phyloP scores from a whole-genome alignment of 2,113 vertebrate genomes.

The Bos indicus region DNA sequence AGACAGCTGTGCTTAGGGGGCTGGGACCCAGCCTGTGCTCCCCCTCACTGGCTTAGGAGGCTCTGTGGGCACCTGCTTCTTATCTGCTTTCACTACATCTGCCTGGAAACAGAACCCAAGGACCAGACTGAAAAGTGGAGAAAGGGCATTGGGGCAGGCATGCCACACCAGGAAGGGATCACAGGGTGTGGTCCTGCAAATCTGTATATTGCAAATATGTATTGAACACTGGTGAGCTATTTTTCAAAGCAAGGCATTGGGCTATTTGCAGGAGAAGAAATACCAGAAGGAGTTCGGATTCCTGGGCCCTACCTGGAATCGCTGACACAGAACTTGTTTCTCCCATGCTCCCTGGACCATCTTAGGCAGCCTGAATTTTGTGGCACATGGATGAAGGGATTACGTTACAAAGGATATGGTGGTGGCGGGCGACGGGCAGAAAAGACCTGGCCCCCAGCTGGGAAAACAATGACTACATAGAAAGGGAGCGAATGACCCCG shows the following conservation, averaged over 20 bases:
- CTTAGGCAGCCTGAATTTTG: too few relatives aligned
- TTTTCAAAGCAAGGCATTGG: background rate
- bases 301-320: background rate
- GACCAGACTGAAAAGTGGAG: background rate
- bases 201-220: background rate
- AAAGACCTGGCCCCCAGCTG: background rate
- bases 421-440: rapidly evolving
- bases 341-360: background rate
- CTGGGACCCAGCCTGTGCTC: background rate
- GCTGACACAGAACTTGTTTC: background rate
- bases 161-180: too few relatives aligned
- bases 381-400: background rate
- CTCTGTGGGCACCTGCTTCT: background rate
- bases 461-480: background rate
- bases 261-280: background rate
- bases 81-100: background rate
- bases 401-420: background rate
- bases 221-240: background rate
- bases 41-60: background rate
- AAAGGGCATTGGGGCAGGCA: background rate
- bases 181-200: too few relatives aligned
- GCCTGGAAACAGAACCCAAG: background rate
- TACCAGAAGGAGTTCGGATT: background rate
- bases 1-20: too few relatives aligned
- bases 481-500: rapidly evolving